Conservation (phyloP, 2,113 vertebrate species). For the Vombatus ursinus region DNA sequence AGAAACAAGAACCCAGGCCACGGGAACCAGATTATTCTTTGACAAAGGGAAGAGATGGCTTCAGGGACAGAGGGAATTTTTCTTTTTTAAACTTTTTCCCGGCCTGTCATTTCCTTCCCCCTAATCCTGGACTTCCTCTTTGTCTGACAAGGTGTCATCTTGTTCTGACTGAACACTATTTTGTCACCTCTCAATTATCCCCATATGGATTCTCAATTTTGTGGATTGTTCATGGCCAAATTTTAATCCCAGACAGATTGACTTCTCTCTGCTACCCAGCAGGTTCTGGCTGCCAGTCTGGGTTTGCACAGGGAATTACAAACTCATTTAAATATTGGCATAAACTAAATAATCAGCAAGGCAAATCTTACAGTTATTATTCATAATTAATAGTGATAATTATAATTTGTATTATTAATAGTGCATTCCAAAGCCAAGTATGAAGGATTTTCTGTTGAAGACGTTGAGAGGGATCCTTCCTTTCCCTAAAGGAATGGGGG, state of each 20-base stretch:
- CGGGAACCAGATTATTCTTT: neutral
- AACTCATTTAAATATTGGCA: conserved; percentile 56
- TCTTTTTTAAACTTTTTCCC: neutral
- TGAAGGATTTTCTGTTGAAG: neutral
- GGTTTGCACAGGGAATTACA: conserved; percentile 64
- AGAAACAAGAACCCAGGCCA: neutral
- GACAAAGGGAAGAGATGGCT: neutral
- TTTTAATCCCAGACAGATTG: conserved; percentile 61
- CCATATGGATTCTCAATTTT: neutral
- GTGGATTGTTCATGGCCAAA: conserved; percentile 57
- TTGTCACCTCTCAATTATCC: conserved; percentile 18
- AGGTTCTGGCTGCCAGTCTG: conserved; percentile 57
- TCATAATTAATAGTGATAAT: conserved; percentile 34
- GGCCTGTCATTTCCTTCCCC: neutral
- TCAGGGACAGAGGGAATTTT: neutral
- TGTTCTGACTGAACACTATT: neutral
- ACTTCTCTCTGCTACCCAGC: conserved; percentile 59
- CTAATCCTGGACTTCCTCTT: neutral
- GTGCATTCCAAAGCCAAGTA: conserved; percentile 20
- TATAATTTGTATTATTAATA: conserved; percentile 29
- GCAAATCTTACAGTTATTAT: conserved; percentile 43
- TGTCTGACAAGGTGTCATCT: neutral
- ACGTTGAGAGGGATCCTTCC: neutral
- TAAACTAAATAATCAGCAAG: conserved; percentile 58
- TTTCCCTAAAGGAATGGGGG: neutral